Base-by-base conservation (phyloP, 2,888 invertebrate genomes). In the Napeogenes sylphis region DNA sequence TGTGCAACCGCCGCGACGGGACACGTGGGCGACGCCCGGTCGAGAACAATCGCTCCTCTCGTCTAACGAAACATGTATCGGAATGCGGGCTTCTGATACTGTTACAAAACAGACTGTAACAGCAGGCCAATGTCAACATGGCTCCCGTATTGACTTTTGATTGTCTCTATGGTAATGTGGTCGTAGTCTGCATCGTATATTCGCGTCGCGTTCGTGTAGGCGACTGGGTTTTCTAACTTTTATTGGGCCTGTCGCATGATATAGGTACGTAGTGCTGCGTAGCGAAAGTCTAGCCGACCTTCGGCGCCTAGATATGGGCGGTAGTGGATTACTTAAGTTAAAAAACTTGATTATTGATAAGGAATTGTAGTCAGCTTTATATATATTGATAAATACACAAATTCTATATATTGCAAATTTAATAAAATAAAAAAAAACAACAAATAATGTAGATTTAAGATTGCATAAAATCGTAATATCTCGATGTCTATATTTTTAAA, bases 201-300 rank as follows among this genome's bases (percentile, higher is more conserved):
- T 78, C 78, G 78, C 71, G 66, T 70, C 73, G 73, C 75, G 72
- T 71, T 78, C 77, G 84, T 78, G 88, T 86, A 81, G 88, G 88
- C 84, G 89, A 84, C 80, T 84, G 84, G 82, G 80, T 87, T 86
- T 85, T 83, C 87, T 82, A 78, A 78, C 73, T 72, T 83, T 75
- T 81, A 81, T 83, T 81, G 83, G 84, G 82, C 81, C 78, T 76
- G 76, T 78, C 80, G 80, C 75, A 79, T 81, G 81, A 81, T 82
- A 76, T 78, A 73, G 78, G 78, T 77, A 74, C 77, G 71, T 70
- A 72, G 71, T 71, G 71, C 74, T 72, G 73, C 75, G 75, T 75
- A 85, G 90, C 89, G 90, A 90, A 90, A 90, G 89, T 90, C 85
- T 88, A 68, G 81, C 77, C 83, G 90, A 87, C 90, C 90, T 90